Percentiles rank a stretch among this genome's conserved stretches.
These are phyloP conservation scores for Squalus acanthias DNA, from an alignment of 2,797 vertebrate species.

Conservation along the genomic window DNA sequence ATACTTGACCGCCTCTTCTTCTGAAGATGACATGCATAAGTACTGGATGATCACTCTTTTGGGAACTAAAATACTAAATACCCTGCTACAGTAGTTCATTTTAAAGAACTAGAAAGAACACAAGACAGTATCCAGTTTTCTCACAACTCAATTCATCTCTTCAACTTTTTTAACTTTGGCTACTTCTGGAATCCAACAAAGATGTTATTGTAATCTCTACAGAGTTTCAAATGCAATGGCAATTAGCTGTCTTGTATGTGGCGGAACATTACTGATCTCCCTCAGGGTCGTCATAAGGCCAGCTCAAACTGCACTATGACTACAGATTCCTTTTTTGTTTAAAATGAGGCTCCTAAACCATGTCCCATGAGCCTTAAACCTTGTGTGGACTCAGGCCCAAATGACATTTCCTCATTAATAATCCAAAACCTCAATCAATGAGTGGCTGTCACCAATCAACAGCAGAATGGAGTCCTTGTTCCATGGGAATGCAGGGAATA, in stretches of 20 bases:
- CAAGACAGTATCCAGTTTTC: neutral
- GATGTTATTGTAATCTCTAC: neutral
- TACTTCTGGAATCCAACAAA: neutral
- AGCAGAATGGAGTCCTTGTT: neutral
- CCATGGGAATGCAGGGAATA: neutral
- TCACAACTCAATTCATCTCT: neutral
- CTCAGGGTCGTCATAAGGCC: neutral
- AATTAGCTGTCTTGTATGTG: neutral
- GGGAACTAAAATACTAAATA: neutral
- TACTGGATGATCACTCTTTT: neutral
- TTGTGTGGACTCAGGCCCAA: neutral
- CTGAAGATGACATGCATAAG: neutral
- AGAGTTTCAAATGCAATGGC: neutral
- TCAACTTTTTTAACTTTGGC: neutral
- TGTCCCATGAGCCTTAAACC: neutral
- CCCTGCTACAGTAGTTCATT: neutral
- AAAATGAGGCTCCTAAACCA: neutral
- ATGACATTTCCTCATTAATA: neutral
- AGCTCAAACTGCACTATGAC: neutral
- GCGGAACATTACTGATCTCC: neutral
- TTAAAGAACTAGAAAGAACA: neutral
- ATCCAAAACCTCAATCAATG: neutral
- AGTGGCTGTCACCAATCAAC: neutral
- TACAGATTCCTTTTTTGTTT: neutral
- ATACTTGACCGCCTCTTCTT: neutral